These are phyloP conservation scores for Invenusta paracnida DNA, from an alignment of 2,888 invertebrate species.

Conservation along the genomic window DNA sequence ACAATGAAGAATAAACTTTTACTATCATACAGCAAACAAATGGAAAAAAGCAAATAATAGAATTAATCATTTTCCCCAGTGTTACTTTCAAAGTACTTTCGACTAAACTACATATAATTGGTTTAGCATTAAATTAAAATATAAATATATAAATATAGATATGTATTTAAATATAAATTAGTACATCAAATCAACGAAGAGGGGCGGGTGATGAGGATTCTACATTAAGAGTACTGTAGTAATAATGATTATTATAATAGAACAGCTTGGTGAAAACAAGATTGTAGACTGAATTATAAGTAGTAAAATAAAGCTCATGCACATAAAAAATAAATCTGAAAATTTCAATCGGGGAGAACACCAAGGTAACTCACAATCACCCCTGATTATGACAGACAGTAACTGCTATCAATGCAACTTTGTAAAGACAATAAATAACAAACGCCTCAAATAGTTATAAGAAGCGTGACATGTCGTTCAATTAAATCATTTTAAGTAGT, in stretches of 20 bases:
- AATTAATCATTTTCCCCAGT: no score
- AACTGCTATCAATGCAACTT: slow-evolving; percentile 29
- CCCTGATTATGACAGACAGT: slow-evolving; percentile 18
- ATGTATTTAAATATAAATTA: no score
- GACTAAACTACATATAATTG: no score
- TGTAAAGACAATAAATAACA: slow-evolving; percentile 11
- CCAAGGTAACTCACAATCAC: slow-evolving; percentile 29
- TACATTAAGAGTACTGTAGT: slow-evolving; percentile 23
- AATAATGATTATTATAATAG: slow-evolving; percentile 6
- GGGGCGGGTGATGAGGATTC: slow-evolving; percentile 17
- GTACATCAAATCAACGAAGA: slow-evolving; percentile 29
- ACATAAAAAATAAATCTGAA: not conserved
- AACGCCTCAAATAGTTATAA: not conserved
- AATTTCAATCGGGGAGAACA: slow-evolving; percentile 29
- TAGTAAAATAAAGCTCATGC: slow-evolving; percentile 29
- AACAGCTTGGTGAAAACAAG: slow-evolving; percentile 16
- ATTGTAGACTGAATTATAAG: slow-evolving; percentile 25
- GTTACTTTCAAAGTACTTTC: no score
- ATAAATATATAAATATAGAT: not conserved
- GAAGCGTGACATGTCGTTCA: not conserved
- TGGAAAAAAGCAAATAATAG: not conserved
- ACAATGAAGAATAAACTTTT: slow-evolving; percentile 15
- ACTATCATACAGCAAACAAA: slow-evolving; percentile 16
- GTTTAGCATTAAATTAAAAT: slow-evolving; percentile 13
- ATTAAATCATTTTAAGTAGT: no score